Conservation (phyloP, 1,140 invertebrate genomes). For the Cyrtorhinus lividipennis region DNA sequence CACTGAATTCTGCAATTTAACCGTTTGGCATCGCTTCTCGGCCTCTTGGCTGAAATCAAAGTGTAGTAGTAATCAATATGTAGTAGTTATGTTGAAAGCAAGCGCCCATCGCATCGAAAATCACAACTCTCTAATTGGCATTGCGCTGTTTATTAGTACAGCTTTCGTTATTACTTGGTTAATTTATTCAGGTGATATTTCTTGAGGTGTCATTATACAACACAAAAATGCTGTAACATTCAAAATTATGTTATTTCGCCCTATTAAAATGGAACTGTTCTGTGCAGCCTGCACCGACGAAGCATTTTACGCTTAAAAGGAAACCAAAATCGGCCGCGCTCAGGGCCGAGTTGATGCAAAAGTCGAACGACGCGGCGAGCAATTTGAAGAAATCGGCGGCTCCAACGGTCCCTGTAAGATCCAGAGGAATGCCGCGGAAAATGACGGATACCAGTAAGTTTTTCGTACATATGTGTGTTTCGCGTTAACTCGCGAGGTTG, state of each 20-base stretch:
- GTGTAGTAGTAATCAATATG: too few relatives aligned
- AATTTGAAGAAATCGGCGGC: constrained; percentile 79
- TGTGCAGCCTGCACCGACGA: constrained; percentile 43
- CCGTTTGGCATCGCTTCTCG: too few relatives aligned
- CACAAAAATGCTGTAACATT: constrained; percentile 5
- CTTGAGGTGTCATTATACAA: background rate
- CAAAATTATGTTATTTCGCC: constrained; percentile 4
- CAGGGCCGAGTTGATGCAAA: constrained; percentile 75
- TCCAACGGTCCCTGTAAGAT: constrained; percentile 77
- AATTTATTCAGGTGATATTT: too few relatives aligned
- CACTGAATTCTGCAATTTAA: too few relatives aligned
- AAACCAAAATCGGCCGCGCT: constrained; percentile 90
- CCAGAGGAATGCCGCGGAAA: constrained; percentile 86
- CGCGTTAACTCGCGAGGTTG: too few relatives aligned
- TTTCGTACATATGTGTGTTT: constrained; percentile 13
- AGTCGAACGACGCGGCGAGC: constrained; percentile 73
- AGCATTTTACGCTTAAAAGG: constrained; percentile 88
- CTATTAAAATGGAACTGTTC: constrained; percentile 34
- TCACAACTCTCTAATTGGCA: too few relatives aligned
- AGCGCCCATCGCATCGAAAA: too few relatives aligned
- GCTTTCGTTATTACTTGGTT: too few relatives aligned
- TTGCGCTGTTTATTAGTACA: too few relatives aligned
- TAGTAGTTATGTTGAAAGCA: too few relatives aligned
- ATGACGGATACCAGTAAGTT: constrained; percentile 85
- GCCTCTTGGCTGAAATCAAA: too few relatives aligned